Percentiles rank a stretch among this genome's conserved stretches.
Conservation (phyloP, 2,113 vertebrate genomes). For the Cryptomyrus ogoouensis region DNA sequence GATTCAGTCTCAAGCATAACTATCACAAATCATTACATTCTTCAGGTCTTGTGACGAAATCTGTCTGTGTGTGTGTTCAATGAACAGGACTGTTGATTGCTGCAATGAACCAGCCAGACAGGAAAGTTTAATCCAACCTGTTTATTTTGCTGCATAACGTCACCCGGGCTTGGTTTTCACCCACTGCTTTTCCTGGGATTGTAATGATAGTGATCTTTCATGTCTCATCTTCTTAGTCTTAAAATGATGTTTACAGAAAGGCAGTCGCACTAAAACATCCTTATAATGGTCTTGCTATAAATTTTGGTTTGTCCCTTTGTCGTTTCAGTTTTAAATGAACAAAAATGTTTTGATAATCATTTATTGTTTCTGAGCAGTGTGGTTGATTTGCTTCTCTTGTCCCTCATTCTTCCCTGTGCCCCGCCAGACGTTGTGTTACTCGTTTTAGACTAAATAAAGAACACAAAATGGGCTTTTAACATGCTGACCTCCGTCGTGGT, state of each 20-base stretch:
- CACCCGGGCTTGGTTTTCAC: neutral
- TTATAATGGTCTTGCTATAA: neutral
- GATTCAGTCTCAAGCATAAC: neutral
- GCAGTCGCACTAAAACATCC: neutral
- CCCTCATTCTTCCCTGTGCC: neutral
- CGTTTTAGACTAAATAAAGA: constrained; percentile 18
- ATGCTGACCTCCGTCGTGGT: constrained; percentile 1
- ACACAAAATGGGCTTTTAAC: neutral
- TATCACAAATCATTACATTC: neutral
- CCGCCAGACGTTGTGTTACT: constrained; percentile 21
- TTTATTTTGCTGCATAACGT: neutral
- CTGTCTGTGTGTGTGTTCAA: neutral
- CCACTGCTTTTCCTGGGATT: neutral
- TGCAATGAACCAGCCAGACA: neutral
- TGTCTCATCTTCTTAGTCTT: neutral
- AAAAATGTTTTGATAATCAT: neutral
- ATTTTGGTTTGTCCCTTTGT: neutral
- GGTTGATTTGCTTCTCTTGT: neutral
- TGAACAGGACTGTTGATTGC: neutral
- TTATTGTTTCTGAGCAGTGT: neutral
- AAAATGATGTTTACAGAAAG: neutral
- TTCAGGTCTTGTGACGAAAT: neutral
- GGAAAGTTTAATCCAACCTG: neutral
- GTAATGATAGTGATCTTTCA: neutral
- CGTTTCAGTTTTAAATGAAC: neutral